Conservation (phyloP, 1,140 invertebrate genomes). For the Bombus breviceps region DNA sequence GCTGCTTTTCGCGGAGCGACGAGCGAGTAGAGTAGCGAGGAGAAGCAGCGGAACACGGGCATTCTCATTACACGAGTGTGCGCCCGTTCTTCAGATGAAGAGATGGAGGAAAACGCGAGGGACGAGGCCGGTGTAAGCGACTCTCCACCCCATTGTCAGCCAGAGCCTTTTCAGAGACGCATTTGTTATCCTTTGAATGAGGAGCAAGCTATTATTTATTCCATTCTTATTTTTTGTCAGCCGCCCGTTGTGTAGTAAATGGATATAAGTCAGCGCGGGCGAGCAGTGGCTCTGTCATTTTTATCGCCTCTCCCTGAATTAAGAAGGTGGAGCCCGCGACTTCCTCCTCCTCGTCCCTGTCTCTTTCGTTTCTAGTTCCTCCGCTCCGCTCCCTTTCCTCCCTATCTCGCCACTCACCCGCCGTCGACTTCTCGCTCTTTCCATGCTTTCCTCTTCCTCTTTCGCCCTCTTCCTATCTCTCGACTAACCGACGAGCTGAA, state of each 20-base stretch:
- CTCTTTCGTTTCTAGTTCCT: constrained; percentile 51
- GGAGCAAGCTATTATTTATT: constrained; percentile 82
- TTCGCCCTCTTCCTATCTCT: constrained; percentile 54
- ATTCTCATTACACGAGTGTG: constrained; percentile 63
- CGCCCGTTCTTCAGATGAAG: constrained; percentile 50
- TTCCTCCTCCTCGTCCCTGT: constrained; percentile 51
- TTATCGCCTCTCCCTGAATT: constrained; percentile 82
- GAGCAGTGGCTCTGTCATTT: constrained; percentile 82
- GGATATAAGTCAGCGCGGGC: constrained; percentile 81
- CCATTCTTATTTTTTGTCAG: constrained; percentile 82
- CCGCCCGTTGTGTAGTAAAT: constrained; percentile 81
- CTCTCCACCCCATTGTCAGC: constrained; percentile 79
- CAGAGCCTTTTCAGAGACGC: constrained; percentile 79
- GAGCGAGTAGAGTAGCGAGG: not conserved
- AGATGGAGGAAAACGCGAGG: constrained; percentile 12
- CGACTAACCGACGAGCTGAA: constrained; percentile 52
- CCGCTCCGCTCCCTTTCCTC: not conserved
- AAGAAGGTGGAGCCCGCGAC: constrained; percentile 81
- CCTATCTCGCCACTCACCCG: not conserved
- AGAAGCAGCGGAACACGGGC: constrained; percentile 40
- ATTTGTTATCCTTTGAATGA: constrained; percentile 83
- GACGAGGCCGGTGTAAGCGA: constrained; percentile 75
- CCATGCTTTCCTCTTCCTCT: not conserved
- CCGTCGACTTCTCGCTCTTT: not conserved
- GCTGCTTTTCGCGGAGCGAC: not conserved